Conservation (phyloP, 2,888 invertebrate genomes). For the Sicus ferrugineus region DNA sequence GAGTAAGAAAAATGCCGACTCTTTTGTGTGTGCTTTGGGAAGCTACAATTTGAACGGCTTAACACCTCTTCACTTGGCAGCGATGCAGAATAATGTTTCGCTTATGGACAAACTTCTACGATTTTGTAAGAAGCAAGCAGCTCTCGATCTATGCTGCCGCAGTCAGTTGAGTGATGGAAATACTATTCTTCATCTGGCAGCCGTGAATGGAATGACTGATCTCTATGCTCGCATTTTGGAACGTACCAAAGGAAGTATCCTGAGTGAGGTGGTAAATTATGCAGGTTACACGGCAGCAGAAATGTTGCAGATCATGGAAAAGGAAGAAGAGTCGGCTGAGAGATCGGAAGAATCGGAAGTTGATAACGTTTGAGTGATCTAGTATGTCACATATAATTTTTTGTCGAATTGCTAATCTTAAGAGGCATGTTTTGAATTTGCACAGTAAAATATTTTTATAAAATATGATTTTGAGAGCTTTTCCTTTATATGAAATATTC, state of each 20-base stretch:
- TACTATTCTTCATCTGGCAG: constrained; percentile 15
- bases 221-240: not conserved
- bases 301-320: too few relatives aligned
- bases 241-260: not conserved
- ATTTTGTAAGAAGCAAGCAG: not conserved
- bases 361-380: too few relatives aligned
- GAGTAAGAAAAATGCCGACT: not conserved
- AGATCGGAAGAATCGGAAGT: too few relatives aligned
- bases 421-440: too few relatives aligned
- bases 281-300: not conserved
- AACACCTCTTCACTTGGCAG: not conserved
- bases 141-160: not conserved
- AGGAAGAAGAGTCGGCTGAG: too few relatives aligned
- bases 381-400: too few relatives aligned
- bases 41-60: not conserved
- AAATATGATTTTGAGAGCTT: too few relatives aligned
- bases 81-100: not conserved
- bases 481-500: too few relatives aligned
- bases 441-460: too few relatives aligned
- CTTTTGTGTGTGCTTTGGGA: not conserved
- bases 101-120: not conserved
- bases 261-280: not conserved
- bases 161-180: constrained; percentile 10
- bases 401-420: too few relatives aligned
- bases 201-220: not conserved